phyloP scores from a whole-genome alignment of 1,140 invertebrate genomes.

The Leucophenga varia region DNA sequence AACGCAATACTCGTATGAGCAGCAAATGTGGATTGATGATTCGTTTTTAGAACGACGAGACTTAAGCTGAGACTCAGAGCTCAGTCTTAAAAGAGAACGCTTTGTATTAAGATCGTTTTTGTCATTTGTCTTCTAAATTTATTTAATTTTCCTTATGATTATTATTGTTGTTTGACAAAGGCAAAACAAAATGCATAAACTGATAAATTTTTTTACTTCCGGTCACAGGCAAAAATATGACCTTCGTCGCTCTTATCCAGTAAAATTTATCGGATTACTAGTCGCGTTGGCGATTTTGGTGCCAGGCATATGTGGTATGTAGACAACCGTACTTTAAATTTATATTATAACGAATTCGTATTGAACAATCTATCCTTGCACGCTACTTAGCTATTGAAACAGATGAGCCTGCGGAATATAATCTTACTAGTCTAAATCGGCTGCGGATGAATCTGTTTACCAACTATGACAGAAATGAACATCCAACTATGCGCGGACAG shows the following conservation, averaged over 20 bases:
- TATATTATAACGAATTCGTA: too few species aligned
- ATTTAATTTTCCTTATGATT: too few species aligned
- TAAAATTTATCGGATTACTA: conserved; percentile 9
- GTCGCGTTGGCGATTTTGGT: conserved; percentile 20
- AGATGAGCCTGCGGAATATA: conserved; percentile 26
- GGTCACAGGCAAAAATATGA: conserved; percentile 20
- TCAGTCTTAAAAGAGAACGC: too few species aligned
- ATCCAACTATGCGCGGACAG: conserved; percentile 61
- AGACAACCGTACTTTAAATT: too few species aligned
- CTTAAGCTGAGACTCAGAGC: too few species aligned
- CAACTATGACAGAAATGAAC: conserved; percentile 66
- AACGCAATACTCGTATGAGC: too few species aligned
- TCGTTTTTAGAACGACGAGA: too few species aligned
- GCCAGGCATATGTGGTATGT: conserved; percentile 35
- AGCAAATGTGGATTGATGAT: too few species aligned
- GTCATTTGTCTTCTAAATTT: too few species aligned
- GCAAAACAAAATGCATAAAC: conserved; percentile 22
- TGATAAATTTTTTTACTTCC: conserved; percentile 38
- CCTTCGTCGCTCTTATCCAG: background rate
- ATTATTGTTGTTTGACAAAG: too few species aligned
- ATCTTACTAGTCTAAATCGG: conserved; percentile 62
- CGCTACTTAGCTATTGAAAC: conserved; percentile 1
- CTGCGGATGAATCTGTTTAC: conserved; percentile 63
- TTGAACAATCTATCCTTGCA: too few species aligned
- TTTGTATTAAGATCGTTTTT: too few species aligned